A percentile compares a stretch with the other conserved stretches of the same genome.
phyloP scores from a whole-genome alignment of 2,113 vertebrate species.

The Sisor rabdophorus region DNA sequence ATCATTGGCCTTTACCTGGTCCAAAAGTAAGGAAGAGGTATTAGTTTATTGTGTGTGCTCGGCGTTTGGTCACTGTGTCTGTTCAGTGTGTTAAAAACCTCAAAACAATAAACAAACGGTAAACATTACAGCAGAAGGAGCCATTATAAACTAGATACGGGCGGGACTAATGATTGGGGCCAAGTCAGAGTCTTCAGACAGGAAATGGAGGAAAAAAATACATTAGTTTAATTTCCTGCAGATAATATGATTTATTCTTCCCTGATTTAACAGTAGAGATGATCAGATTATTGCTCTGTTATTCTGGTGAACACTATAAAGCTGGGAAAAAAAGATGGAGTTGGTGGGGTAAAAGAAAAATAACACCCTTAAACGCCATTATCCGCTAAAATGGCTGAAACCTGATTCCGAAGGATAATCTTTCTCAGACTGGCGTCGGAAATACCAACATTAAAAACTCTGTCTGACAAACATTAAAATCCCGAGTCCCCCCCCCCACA shows the following conservation, averaged over 20 bases:
- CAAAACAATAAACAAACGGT: not conserved
- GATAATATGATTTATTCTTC: not conserved
- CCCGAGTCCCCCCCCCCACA: too few relatives aligned
- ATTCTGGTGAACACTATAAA: not conserved
- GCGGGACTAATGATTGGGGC: not conserved
- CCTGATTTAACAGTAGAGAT: not conserved
- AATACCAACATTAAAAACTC: not conserved
- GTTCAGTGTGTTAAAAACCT: not conserved
- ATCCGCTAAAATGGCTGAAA: constrained; percentile 1
- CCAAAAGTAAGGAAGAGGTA: constrained; percentile 31
- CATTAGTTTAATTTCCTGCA: not conserved
- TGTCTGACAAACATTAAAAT: constrained; percentile 5
- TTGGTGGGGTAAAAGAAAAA: not conserved
- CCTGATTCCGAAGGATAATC: constrained; percentile 11
- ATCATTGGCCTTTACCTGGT: constrained; percentile 88
- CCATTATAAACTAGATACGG: not conserved
- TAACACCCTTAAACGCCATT: not conserved
- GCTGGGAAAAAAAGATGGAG: not conserved
- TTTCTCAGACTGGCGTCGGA: not conserved
- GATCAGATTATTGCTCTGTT: not conserved
- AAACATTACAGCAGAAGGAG: not conserved
- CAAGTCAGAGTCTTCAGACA: not conserved
- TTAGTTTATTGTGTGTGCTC: too few relatives aligned
- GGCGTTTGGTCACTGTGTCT: too few relatives aligned
- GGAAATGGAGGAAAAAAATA: not conserved